Percentiles rank a stretch among this genome's conserved stretches.
phyloP scores from a whole-genome alignment of 2,888 invertebrate genomes.

The Eremobia ochroleuca region DNA sequence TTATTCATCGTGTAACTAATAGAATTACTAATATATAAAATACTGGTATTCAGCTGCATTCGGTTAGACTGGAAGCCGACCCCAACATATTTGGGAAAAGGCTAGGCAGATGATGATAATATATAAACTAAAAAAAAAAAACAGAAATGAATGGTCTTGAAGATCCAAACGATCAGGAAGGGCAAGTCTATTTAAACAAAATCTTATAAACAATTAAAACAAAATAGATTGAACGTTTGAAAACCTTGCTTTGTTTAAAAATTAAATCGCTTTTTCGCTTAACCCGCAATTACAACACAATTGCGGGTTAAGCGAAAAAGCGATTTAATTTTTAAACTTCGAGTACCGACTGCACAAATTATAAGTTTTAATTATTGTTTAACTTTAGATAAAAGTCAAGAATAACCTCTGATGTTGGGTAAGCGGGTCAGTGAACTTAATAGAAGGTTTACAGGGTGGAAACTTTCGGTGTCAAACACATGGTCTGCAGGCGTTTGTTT shows the following conservation, averaged over 20 bases:
- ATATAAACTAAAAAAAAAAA: neutral
- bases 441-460: neutral
- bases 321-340: constrained; percentile 31
- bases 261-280: no score
- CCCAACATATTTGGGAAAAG: no score
- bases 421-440: constrained; percentile 1
- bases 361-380: constrained; percentile 37
- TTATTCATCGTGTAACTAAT: neutral
- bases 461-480: neutral
- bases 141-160: neutral
- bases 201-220: constrained; percentile 31
- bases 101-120: no score
- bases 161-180: neutral
- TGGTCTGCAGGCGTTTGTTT: neutral
- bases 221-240: constrained; percentile 26
- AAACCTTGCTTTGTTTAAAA: no score
- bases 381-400: neutral
- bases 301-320: constrained; percentile 31
- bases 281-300: no score
- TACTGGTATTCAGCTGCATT: no score
- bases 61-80: no score
- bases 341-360: constrained; percentile 35
- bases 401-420: constrained; percentile 18
- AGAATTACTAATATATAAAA: no score
- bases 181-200: neutral